Evolutionary conservation across 2,113 vertebrate species (phyloP).

Genomic region (Heliornis fulica): DNA sequence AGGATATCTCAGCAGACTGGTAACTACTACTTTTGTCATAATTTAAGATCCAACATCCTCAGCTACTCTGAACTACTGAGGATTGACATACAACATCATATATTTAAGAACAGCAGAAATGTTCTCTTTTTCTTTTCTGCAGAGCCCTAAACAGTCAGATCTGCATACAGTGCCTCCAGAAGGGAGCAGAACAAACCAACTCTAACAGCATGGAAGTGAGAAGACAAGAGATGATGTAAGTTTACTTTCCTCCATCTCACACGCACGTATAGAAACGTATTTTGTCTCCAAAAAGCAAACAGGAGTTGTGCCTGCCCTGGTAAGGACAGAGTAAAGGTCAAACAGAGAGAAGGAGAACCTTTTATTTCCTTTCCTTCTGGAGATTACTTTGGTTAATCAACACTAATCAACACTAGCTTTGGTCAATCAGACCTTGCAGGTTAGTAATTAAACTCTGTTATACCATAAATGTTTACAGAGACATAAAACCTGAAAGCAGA

Average conservation of each 20-base stretch:
- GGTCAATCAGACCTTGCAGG: neutral
- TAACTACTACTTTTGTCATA: neutral
- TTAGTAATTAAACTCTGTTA: neutral
- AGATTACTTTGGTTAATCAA: constrained; percentile 26
- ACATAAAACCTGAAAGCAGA: neutral
- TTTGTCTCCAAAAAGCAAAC: neutral
- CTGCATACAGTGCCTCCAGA: neutral
- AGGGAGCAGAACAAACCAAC: neutral
- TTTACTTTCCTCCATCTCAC: neutral
- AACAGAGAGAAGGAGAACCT: neutral
- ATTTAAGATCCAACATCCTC: neutral
- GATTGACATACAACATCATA: neutral
- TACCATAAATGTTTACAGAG: neutral
- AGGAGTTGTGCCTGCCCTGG: neutral
- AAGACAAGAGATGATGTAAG: neutral
- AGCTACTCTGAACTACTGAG: too few species aligned
- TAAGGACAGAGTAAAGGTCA: constrained; percentile 14
- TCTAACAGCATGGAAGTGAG: neutral
- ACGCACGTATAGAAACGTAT: fast-evolving
- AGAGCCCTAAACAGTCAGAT: neutral
- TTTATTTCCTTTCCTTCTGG: neutral
- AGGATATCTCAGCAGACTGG: neutral
- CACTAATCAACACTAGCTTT: neutral
- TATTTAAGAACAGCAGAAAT: neutral
- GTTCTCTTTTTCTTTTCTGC: neutral